Base-by-base conservation (phyloP, 2,888 invertebrate species). In the Drosophila nr. medialis region DNA sequence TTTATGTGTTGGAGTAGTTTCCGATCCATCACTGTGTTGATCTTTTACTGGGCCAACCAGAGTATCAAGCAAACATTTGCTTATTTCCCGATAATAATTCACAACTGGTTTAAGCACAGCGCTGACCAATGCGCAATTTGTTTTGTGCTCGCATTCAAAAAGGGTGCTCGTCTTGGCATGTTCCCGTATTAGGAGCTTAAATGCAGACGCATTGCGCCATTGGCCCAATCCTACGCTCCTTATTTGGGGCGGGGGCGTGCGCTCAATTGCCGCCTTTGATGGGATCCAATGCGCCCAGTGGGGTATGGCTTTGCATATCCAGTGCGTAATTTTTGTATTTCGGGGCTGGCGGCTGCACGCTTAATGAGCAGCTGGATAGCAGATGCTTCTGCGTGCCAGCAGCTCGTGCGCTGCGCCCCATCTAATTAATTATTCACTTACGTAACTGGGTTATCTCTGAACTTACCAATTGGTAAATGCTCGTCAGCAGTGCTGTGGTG, bases 221-320 rank as follows among this genome's bases (percentile, higher is more conserved):
- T 70, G 69, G 73, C 81, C 64, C 80, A 63, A 72, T 72, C 76
- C 48, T 66, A 67, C 79, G 64, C 78, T 40, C 18, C 36, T 59
- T 1, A 29, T 18, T 13, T 6, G 24, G 66, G 11, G 84, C 51
- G 78, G 82, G 71, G 75, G 80, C 62, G 77, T 40, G 80, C 77
- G 76, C 27, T 55, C 1, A 3, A 77, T 77, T 80, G 80, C 77
- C 77, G 71, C 64, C 67, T 64, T 81, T 34, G 68, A 67, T 60
- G 86, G 59, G 72, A 54, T 62, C 27, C 29, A 66, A 56, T 75
- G 80, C 38, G 73, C 89, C 75, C 91, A 91, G 92, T 92, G 92
- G 92, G 92, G 92, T 92, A 92, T 92, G 92, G 92, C 91, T 92
- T 92, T 92, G 91, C 92, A 92, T 92, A 92, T 92, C 92, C 92